Evolutionary conservation across 2,113 vertebrate genomes (phyloP).

Genomic region (Cochlearius cochlearius): DNA sequence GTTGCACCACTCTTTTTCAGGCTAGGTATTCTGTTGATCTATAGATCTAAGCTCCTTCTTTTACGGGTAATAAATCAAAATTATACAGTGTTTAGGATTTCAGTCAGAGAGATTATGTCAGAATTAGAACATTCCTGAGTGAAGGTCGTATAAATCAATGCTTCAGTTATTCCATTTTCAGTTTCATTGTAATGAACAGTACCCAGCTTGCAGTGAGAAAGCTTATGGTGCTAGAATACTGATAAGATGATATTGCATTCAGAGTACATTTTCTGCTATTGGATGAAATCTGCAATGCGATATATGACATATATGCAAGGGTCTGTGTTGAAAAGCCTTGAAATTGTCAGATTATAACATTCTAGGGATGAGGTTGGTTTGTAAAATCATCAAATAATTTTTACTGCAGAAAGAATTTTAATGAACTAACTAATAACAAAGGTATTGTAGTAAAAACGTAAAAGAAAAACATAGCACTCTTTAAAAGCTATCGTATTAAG

Average conservation of each 20-base stretch:
- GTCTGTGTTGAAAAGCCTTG: conserved; percentile 13
- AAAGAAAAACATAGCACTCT: not conserved
- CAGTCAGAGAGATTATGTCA: conserved; percentile 54
- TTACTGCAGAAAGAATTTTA: not conserved
- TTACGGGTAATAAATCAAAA: conserved; percentile 49
- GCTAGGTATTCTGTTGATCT: conserved; percentile 28
- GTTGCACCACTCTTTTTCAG: conserved; percentile 11
- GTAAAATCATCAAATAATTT: not conserved
- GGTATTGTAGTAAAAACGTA: not conserved
- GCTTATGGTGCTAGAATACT: conserved; percentile 66
- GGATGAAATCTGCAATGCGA: conserved; percentile 60
- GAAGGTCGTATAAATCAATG: conserved; percentile 62
- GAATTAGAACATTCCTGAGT: conserved; percentile 51
- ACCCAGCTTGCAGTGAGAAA: conserved; percentile 34
- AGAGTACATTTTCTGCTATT: conserved; percentile 40
- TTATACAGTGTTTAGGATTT: conserved; percentile 46
- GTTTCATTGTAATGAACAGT: conserved; percentile 60
- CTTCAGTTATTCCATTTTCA: conserved; percentile 53
- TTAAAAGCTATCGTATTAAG: not conserved
- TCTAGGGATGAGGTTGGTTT: not conserved
- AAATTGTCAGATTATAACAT: conserved; percentile 1
- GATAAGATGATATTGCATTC: conserved; percentile 65
- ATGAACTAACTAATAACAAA: not conserved
- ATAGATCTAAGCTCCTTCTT: conserved; percentile 2
- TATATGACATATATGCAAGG: conserved; percentile 12